Conservation (phyloP, 2,888 invertebrate genomes). For the Drosophila engyochracea region DNA sequence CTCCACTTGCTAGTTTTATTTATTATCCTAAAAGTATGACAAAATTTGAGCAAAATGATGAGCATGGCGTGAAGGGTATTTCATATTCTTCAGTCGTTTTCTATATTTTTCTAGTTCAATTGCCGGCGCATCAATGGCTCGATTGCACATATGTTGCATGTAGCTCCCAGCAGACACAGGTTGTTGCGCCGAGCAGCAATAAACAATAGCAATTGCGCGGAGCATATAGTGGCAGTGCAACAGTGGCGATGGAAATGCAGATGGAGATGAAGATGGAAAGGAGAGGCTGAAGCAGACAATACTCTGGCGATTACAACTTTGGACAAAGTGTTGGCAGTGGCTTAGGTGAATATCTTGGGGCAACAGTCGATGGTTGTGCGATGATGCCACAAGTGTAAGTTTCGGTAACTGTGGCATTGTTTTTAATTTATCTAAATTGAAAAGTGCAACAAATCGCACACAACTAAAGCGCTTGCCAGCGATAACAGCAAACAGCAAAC, state of each 20-base stretch:
- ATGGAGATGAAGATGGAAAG: not conserved
- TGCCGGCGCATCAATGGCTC: slow-evolving; percentile 68
- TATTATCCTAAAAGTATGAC: not conserved
- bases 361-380: slow-evolving; percentile 37
- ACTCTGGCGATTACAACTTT: slow-evolving; percentile 71
- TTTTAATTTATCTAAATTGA: slow-evolving; percentile 81
- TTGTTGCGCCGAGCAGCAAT: slow-evolving; percentile 63
- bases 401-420: slow-evolving; percentile 68
- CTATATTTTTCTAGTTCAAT: slow-evolving; percentile 65
- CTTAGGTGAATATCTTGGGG: slow-evolving; percentile 51
- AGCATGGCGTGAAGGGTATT: slow-evolving; percentile 5
- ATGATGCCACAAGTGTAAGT: slow-evolving; percentile 46
- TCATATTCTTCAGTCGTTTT: slow-evolving; percentile 2
- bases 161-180: slow-evolving; percentile 34
- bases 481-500: slow-evolving; percentile 39
- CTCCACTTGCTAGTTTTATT: not conserved
- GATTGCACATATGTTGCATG: slow-evolving; percentile 63
- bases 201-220: slow-evolving; percentile 44
- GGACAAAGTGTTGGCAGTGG: slow-evolving; percentile 63
- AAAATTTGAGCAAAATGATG: not conserved
- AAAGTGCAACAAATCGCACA: slow-evolving; percentile 79
- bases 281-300: slow-evolving; percentile 36
- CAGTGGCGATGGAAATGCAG: not conserved
- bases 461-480: slow-evolving; percentile 59
- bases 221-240: not conserved